These are phyloP conservation scores for Celastrina argiolus DNA, from an alignment of 2,888 invertebrate species.

Conservation along the genomic window DNA sequence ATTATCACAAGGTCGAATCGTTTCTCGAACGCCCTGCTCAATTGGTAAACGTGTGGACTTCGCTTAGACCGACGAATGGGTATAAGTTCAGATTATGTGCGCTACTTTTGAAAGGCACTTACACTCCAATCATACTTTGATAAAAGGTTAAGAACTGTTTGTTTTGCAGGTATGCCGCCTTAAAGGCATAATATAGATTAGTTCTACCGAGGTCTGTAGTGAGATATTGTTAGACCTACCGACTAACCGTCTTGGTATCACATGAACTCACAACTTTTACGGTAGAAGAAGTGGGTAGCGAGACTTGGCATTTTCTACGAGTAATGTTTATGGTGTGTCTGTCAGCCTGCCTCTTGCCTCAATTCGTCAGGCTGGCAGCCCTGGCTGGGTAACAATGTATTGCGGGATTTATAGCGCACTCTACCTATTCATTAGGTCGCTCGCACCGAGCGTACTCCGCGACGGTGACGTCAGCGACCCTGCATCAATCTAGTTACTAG, in stretches of 20 bases:
- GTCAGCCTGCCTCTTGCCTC: neutral
- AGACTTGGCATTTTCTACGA: too few relatives aligned
- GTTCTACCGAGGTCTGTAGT: too few relatives aligned
- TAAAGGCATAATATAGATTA: neutral
- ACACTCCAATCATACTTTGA: too few relatives aligned
- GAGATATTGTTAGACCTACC: too few relatives aligned
- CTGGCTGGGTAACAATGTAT: neutral
- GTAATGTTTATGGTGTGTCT: too few relatives aligned
- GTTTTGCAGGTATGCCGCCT: neutral
- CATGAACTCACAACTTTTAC: too few relatives aligned
- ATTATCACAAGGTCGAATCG: slow-evolving; percentile 4
- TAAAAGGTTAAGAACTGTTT: neutral
- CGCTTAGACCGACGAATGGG: too few relatives aligned
- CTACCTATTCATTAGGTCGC: neutral
- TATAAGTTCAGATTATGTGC: neutral
- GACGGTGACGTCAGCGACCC: slow-evolving; percentile 19
- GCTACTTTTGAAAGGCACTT: neutral
- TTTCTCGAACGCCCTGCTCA: slow-evolving; percentile 11
- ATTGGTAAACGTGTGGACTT: neutral
- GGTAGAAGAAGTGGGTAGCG: too few relatives aligned
- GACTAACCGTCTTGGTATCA: too few relatives aligned
- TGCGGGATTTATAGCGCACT: neutral
- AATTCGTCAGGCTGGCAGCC: neutral
- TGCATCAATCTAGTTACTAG: slow-evolving; percentile 18
- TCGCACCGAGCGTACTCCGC: neutral